A percentile compares a stretch with the other conserved stretches of the same genome.
Conservation (phyloP, 2,113 vertebrate species). For the Corythaixoides concolor region DNA sequence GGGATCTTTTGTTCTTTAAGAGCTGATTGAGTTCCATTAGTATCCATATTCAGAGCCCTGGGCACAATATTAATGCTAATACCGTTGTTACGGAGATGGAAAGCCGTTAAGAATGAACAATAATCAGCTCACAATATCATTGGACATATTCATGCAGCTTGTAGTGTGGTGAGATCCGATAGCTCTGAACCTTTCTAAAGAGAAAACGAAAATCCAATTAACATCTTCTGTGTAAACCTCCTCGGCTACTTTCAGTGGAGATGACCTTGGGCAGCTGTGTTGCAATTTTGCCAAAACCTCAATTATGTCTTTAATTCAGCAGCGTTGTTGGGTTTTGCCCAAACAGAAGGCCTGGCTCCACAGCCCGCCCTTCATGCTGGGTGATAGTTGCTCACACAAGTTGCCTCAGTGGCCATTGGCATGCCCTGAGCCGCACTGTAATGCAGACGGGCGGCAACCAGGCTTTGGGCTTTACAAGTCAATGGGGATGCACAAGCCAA, state of each 20-base stretch:
- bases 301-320: slow-evolving; percentile 3
- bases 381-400: background rate
- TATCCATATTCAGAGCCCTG: slow-evolving; percentile 37
- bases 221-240: slow-evolving; percentile 39
- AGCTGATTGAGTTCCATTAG: slow-evolving; percentile 64
- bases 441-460: background rate
- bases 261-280: slow-evolving; percentile 52
- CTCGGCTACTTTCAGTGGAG: background rate
- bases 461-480: background rate
- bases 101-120: slow-evolving; percentile 45
- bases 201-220: slow-evolving; percentile 60
- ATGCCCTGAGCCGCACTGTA: accelerated
- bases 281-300: slow-evolving; percentile 48
- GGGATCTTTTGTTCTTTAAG: slow-evolving; percentile 59
- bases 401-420: background rate
- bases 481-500: background rate
- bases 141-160: slow-evolving; percentile 54
- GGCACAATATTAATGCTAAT: slow-evolving; percentile 58
- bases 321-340: background rate
- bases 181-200: slow-evolving; percentile 30
- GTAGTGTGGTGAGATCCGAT: slow-evolving; percentile 34
- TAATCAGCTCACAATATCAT: slow-evolving; percentile 62
- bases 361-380: background rate
- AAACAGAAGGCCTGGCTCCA: slow-evolving; percentile 9
- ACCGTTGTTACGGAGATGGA: slow-evolving; percentile 52